These are phyloP conservation scores for Pocillopora verrucosa DNA, from an alignment of 64 coral and sea anemone species.

Conservation along the genomic window DNA sequence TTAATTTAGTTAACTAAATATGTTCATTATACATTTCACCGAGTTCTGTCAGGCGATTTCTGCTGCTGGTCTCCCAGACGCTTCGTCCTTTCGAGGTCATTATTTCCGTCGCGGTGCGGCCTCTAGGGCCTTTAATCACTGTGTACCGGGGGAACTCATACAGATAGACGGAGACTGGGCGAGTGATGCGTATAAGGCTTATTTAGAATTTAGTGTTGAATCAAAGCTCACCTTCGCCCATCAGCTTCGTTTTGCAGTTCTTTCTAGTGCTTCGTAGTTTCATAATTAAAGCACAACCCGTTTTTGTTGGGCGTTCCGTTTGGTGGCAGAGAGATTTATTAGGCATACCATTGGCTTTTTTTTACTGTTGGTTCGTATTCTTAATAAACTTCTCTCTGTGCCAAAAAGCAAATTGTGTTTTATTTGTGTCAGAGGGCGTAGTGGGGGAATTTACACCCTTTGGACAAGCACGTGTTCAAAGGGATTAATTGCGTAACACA, in stretches of 20 bases:
- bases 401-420: too few relatives aligned
- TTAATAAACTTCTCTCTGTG: too few relatives aligned
- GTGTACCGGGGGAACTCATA: conserved; percentile 45
- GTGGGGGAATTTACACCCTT: too few relatives aligned
- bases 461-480: too few relatives aligned
- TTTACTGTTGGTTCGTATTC: too few relatives aligned
- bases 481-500: too few relatives aligned
- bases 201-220: too few relatives aligned
- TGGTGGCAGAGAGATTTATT: conserved; percentile 24
- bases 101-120: conserved; percentile 39
- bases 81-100: conserved; percentile 24
- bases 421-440: too few relatives aligned
- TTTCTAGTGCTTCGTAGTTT: conserved; percentile 28
- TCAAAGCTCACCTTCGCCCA: conserved; percentile 44
- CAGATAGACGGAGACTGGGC: conserved; percentile 48
- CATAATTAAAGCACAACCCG: background rate
- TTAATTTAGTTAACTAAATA: too few relatives aligned
- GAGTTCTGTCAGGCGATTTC: background rate
- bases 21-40: too few relatives aligned
- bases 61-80: background rate
- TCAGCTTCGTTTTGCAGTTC: conserved; percentile 16
- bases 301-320: conserved; percentile 16
- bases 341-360: background rate
- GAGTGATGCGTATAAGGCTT: conserved; percentile 33
- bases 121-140: conserved; percentile 13